These are phyloP conservation scores for Oncorhynchus clarkii DNA, from an alignment of 2,113 vertebrate species.

Conservation along the genomic window DNA sequence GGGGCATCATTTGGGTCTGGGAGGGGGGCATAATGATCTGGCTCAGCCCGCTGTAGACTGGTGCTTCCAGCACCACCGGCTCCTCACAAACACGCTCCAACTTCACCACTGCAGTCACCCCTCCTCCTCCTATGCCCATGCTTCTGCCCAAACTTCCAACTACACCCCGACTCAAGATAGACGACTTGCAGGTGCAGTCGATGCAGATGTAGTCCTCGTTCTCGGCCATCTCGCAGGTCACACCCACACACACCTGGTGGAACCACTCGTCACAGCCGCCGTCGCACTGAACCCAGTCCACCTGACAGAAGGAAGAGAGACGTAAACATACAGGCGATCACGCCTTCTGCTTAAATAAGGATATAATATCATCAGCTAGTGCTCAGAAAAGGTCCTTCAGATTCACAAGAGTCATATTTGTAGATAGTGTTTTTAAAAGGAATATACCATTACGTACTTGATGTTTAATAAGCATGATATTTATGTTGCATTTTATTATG, in stretches of 20 bases:
- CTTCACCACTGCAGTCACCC: slow-evolving; percentile 3
- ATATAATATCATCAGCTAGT: background rate
- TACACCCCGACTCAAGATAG: background rate
- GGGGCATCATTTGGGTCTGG: background rate
- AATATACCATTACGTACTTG: too few relatives aligned
- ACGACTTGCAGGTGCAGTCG: slow-evolving; percentile 85
- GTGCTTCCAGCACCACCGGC: slow-evolving; percentile 53
- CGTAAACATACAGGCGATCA: background rate
- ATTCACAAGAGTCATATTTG: too few relatives aligned
- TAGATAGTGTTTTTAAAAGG: too few relatives aligned
- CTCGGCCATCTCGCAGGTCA: slow-evolving; percentile 97
- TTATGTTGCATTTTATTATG: too few relatives aligned
- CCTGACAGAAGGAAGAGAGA: slow-evolving; percentile 73
- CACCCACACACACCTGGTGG: slow-evolving; percentile 96
- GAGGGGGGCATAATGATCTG: slow-evolving; percentile 17
- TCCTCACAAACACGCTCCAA: slow-evolving; percentile 45
- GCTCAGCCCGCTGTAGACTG: slow-evolving; percentile 41
- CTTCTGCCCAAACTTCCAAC: background rate
- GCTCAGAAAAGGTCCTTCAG: too few relatives aligned
- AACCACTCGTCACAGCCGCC: slow-evolving; percentile 99
- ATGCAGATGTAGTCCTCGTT: slow-evolving; percentile 97
- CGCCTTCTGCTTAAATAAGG: background rate
- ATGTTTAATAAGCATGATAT: too few relatives aligned
- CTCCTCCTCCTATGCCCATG: slow-evolving; percentile 4
- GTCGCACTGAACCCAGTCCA: slow-evolving; percentile 99